Base-by-base conservation (phyloP, 35 echinoderm and acorn worm genomes). In the Holothuria glaberrima region DNA sequence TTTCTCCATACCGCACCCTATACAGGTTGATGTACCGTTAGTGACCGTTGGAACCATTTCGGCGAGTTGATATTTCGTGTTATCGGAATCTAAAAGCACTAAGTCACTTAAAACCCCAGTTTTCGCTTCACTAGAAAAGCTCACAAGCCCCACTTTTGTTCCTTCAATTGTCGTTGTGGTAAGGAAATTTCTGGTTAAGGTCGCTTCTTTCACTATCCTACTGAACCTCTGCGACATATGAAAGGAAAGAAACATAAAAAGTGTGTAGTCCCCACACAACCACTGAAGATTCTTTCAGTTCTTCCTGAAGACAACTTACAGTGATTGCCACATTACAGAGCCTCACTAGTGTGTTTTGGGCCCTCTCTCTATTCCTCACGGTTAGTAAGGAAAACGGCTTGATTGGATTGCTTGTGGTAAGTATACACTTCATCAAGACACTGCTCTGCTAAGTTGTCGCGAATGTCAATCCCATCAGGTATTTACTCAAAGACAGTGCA, bases 1-100 rank as follows among this genome's bases (percentile, higher is more conserved):
- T 73, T 73, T 73, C 69, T 73, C 69, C 26, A 73, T 13, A 21
- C 69, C 69, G 22, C 69, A 73, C 20, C 69, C 69, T 35, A 73
- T 73, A 35, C 69, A 73, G 69, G 69, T 73, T 13, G 30, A n/a
- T n/a, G n/a, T 21, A 73, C 69, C 69, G 0, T 9, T 12, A 1
- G 69, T 35, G 5, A 4, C 12, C 27, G 27, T 30, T 32, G 69
- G 69, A 73, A 73, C 22, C 19, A 35, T 73, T 9, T 18, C 29
- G 10, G 69, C 69, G 14, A 73, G 21, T 33, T 32, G 14, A 5
- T 12, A 13, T 33, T 35, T 10, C 27, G 22, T 16, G 14, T 33
- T 30, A 26, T 73, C 30, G 5, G 69, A 73, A 29, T 73, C 27
- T 9, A 73, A 29, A 18, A 73, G 30, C 12, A 18, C 27, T 18